phyloP scores from a whole-genome alignment of 1,140 invertebrate genomes.

The Wasmannia auropunctata region DNA sequence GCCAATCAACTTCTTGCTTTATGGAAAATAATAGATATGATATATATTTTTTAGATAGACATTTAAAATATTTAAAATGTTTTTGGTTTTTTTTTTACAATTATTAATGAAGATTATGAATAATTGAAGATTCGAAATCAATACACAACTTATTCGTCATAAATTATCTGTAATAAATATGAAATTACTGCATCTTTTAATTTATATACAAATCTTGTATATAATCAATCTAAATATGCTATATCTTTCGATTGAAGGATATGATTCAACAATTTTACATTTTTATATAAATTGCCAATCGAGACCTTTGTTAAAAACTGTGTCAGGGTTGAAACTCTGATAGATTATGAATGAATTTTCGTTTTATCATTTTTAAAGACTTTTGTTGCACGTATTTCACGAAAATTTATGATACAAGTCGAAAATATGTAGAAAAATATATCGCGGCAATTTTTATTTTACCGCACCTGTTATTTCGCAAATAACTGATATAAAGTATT shows the following conservation, averaged over 20 bases:
- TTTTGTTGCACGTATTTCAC: not conserved
- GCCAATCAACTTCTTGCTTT: not conserved
- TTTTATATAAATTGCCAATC: not conserved
- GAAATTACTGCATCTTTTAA: not conserved
- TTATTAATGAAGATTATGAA: not conserved
- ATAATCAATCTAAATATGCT: not conserved
- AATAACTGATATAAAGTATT: not conserved
- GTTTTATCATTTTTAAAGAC: not conserved
- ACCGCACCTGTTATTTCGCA: not conserved
- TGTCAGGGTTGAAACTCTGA: constrained; percentile 66
- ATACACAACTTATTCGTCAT: not conserved
- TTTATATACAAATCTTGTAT: not conserved
- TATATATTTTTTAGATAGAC: not conserved
- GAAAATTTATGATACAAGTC: not conserved
- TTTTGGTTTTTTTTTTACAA: not conserved
- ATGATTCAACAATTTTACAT: not conserved
- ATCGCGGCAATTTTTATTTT: not conserved
- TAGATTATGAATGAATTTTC: constrained; percentile 5
- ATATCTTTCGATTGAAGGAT: not conserved
- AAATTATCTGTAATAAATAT: not conserved
- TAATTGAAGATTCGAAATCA: not conserved
- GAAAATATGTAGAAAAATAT: not conserved
- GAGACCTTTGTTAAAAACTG: constrained; percentile 38
- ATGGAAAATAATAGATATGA: not conserved
- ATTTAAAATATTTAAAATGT: not conserved